Evolutionary conservation across 92 coral and sea anemone genomes (phyloP).

Genomic region (Porites cylindrica): DNA sequence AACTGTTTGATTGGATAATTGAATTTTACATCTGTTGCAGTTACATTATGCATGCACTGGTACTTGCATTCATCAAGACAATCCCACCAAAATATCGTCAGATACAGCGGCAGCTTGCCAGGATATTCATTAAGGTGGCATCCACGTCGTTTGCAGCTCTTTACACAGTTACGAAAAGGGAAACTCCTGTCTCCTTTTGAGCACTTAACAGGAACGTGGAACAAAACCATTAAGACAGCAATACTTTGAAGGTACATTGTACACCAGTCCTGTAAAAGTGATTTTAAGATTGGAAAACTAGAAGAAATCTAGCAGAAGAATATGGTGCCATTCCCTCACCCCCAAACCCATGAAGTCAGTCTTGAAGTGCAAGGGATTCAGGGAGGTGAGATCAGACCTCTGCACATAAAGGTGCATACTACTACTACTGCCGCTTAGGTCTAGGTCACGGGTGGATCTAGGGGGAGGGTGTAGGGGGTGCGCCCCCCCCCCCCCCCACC

Average conservation of each 20-base stretch:
- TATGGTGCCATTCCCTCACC: no score
- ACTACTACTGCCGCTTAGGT: no score
- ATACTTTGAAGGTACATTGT: neutral
- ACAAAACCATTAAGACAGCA: neutral
- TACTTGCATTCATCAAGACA: conserved; percentile 97
- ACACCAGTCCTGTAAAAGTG: neutral
- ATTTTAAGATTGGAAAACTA: neutral
- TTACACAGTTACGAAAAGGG: conserved; percentile 66
- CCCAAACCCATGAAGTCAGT: no score
- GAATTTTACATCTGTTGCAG: conserved; percentile 54
- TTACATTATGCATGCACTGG: conserved; percentile 89
- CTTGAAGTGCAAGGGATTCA: no score
- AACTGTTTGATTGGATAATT: conserved; percentile 74
- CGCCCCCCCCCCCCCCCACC: no score
- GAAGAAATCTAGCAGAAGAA: neutral
- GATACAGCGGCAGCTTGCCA: conserved; percentile 74
- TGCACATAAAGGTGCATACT: no score
- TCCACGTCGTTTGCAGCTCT: conserved; percentile 36
- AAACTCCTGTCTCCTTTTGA: conserved; percentile 83
- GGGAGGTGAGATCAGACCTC: no score
- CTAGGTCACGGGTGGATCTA: no score
- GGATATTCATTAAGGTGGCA: conserved; percentile 83
- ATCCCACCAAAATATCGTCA: conserved; percentile 86
- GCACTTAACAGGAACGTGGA: conserved; percentile 10
- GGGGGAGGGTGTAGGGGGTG: no score